phyloP scores from a whole-genome alignment of 2,113 vertebrate genomes.

The Aplodontia rufa region DNA sequence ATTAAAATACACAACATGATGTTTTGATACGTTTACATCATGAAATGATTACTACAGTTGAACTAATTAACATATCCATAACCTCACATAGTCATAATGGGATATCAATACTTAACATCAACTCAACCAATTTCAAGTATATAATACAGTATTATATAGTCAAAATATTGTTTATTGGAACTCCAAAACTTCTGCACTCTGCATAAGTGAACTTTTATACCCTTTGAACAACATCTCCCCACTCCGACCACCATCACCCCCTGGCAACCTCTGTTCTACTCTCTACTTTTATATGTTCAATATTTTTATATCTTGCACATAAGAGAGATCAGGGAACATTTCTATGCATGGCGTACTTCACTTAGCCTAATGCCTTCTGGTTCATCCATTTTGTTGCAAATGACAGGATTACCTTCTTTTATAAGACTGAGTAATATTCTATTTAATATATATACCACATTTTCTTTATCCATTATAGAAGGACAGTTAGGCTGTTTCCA shows the following conservation, averaged over 20 bases:
- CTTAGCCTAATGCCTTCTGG: background rate
- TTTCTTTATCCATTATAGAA: background rate
- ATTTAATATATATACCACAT: background rate
- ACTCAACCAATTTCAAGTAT: background rate
- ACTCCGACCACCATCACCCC: background rate
- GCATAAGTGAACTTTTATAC: background rate
- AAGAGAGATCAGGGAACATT: background rate
- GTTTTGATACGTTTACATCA: background rate
- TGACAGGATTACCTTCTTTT: background rate
- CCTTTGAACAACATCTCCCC: background rate
- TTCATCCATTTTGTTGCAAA: background rate
- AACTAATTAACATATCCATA: background rate
- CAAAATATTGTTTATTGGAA: background rate
- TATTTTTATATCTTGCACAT: background rate
- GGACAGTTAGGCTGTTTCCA: background rate
- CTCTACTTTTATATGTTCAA: background rate
- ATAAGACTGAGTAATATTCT: background rate
- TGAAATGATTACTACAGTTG: background rate
- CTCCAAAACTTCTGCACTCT: background rate
- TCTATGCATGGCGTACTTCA: background rate
- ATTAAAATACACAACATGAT: background rate
- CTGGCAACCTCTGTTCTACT: background rate
- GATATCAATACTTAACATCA: background rate
- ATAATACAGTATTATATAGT: background rate
- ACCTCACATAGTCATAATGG: background rate